Conservation (phyloP, 2,888 invertebrate species). For the Cerastis rubricosa region DNA sequence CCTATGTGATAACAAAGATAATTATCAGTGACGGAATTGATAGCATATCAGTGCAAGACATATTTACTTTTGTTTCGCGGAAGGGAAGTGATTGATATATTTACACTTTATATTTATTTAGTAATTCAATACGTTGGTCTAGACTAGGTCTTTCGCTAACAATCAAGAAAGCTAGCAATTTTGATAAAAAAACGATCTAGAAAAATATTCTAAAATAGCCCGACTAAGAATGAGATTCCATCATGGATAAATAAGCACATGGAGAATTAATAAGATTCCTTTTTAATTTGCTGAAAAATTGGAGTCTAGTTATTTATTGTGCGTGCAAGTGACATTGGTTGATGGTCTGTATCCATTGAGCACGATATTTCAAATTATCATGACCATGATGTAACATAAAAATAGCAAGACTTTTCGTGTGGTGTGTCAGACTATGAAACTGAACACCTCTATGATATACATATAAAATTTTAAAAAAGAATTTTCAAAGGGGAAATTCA, state of each 20-base stretch:
- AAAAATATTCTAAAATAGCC: neutral
- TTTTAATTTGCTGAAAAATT: neutral
- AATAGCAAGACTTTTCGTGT: too few relatives aligned
- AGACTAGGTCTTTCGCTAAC: neutral
- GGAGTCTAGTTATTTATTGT: neutral
- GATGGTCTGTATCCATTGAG: neutral
- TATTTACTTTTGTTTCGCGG: constrained; percentile 35
- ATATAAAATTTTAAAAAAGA: too few relatives aligned
- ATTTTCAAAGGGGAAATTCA: too few relatives aligned
- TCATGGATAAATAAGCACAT: constrained; percentile 1
- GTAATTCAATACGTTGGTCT: constrained; percentile 14
- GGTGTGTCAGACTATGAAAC: too few relatives aligned
- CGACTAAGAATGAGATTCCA: neutral
- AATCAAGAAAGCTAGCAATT: neutral
- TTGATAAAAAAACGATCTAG: neutral
- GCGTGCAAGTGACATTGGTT: neutral
- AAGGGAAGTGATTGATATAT: constrained; percentile 29
- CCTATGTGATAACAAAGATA: constrained; percentile 14
- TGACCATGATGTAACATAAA: too few relatives aligned
- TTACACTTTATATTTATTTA: constrained; percentile 15
- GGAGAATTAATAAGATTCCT: too few relatives aligned
- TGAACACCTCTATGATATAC: too few relatives aligned
- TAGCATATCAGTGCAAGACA: constrained; percentile 32
- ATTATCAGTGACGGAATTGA: constrained; percentile 38
- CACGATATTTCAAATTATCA: neutral